A percentile compares a stretch with the other conserved stretches of the same genome.
These are phyloP conservation scores for Typhlomys cinereus DNA, from an alignment of 2,113 vertebrate genomes.

Conservation along the genomic window DNA sequence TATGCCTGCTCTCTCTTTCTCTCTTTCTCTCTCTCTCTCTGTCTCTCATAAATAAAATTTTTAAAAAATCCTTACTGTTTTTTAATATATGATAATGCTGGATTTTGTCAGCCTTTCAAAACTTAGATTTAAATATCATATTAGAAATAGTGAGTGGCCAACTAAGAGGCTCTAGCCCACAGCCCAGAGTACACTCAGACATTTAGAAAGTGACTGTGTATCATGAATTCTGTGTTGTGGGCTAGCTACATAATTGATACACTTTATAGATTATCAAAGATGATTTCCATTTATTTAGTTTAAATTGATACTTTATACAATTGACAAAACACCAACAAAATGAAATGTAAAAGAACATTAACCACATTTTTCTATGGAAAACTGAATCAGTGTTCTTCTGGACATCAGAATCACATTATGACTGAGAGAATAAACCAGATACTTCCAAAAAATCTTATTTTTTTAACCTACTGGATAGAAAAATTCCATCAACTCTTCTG, in stretches of 20 bases:
- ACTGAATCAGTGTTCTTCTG: background rate
- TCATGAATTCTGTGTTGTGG: background rate
- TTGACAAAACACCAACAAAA: background rate
- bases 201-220: background rate
- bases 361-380: background rate
- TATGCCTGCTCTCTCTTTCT: no score
- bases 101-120: background rate
- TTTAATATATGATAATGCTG: background rate
- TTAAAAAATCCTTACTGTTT: constrained; percentile 56
- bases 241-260: background rate
- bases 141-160: background rate
- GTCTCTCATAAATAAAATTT: no score
- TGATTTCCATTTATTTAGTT: background rate
- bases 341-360: background rate
- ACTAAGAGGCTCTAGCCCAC: background rate
- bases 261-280: background rate
- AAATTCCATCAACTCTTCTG: background rate
- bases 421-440: background rate
- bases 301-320: background rate
- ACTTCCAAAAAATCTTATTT: background rate
- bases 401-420: no score
- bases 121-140: background rate
- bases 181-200: background rate
- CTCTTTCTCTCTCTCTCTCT: no score
- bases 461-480: background rate